Percentiles rank a stretch among this genome's conserved stretches.
These are phyloP conservation scores for Prenolepis imparis DNA, from an alignment of 2,888 invertebrate species.

Conservation along the genomic window DNA sequence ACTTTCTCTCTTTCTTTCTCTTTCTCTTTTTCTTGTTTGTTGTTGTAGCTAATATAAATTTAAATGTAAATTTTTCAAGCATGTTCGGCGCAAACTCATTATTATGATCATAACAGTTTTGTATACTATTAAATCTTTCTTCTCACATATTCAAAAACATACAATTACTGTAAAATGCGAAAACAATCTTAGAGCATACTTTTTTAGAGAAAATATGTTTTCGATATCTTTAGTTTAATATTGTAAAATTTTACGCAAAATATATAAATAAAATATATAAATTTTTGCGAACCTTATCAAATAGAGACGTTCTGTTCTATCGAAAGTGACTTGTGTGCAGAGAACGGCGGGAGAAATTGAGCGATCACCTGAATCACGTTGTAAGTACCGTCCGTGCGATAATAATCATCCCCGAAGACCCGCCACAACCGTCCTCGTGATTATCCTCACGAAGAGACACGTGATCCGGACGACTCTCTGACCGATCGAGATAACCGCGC, in stretches of 20 bases:
- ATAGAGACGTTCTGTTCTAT: constrained; percentile 7
- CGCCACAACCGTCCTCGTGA: constrained; percentile 52
- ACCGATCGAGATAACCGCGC: constrained; percentile 51
- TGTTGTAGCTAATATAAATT: constrained; percentile 23
- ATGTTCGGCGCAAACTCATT: not conserved
- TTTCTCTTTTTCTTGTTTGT: not conserved
- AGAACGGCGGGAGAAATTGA: constrained; percentile 51
- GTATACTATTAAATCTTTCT: not conserved
- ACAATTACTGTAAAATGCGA: not conserved
- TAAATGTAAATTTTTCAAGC: not conserved
- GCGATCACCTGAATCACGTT: constrained; percentile 52
- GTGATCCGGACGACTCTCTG: constrained; percentile 49
- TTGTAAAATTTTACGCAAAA: not conserved
- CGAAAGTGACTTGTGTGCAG: constrained; percentile 33
- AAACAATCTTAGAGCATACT: not conserved
- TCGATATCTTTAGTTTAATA: not conserved
- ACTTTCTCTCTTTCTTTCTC: not conserved
- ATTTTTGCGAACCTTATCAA: not conserved
- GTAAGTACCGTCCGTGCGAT: constrained; percentile 52
- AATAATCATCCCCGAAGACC: constrained; percentile 54
- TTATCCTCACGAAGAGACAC: constrained; percentile 54
- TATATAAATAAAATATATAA: not conserved
- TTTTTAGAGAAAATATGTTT: not conserved
- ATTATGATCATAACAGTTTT: not conserved
- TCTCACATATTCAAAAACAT: not conserved